Evolutionary conservation across 2,113 vertebrate genomes (phyloP), one percentile per base, ranked within the genome.

Genomic region (Ahaetulla prasina): DNA sequence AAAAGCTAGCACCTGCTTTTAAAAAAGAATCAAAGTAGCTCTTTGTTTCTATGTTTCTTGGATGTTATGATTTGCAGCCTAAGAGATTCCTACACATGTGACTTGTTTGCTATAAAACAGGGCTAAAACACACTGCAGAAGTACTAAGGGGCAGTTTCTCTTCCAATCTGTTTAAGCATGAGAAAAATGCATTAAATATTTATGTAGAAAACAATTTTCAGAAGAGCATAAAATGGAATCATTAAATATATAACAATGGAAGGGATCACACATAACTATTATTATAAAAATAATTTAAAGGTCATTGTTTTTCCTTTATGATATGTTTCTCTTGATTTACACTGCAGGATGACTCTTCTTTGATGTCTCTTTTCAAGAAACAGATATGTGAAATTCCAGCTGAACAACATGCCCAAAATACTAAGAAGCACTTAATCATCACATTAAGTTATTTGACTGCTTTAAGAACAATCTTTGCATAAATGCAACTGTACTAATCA

Each of bases 1-100:
- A 52, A 43, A 96, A 96, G 86, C 63, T 74, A 96, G 50, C 10
- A 91, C 25, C 57, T 4, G 1, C 57, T 86, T 89, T 93, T 89
- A 35, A 93, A 87, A 90, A 91, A 55, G 85, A 96, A 93, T 20
- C 90, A 91, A 92, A 94, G 60, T 53, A 92, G 85, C 11, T 63
- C 86, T 92, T 91, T 92, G 90, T 18, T 43, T 45, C 80, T 86
- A 88, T 94, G 89, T 94, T 96, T 96, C 89, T 96, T 92, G 57
- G 12, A 49, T 94, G 43, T 94, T 35, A 94, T 0, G 0, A 49
- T 91, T 87, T 18, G 91, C 50, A 96, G 94, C 6, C 53, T 90
- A 63, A 91, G 16, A 94, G 89, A 94, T 85, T 93, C 92, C 0
- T 30, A 60, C 86, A 89, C 9, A 30, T 22, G 50, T 91, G 87